Evolutionary conservation across 1,140 invertebrate genomes (phyloP), one percentile per base, ranked within the genome.

Genomic region (Brachionus calyciflorus): DNA sequence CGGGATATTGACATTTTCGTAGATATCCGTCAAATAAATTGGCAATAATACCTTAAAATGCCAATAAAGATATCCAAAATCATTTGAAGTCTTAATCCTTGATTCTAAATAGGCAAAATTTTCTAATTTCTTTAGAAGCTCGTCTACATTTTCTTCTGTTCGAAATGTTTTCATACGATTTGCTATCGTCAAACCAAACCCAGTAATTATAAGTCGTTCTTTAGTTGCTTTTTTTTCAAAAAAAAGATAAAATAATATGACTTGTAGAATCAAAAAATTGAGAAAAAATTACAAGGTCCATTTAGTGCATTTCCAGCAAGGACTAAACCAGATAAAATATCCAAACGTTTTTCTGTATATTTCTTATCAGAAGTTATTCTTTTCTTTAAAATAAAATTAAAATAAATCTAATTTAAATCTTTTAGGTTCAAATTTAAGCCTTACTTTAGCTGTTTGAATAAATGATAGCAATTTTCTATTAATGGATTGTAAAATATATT

Each of bases 1-100:
- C 55, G 88, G 83, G 84, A 91, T 88, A 44, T 87, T 83, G 77
- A 89, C 87, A 78, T 86, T 87, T 65, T 88, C 87, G 81, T 89
- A 89, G 46, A 91, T 82, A 80, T 90, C 88, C 78, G 89, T 86
- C 80, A 93, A 89, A 85, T 93, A 93, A 30, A 91, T 88, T 5
- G 90, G 89, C 44, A 92, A 85, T 57, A 93, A 87, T 77, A 90
- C 89, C 80, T 90, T 87, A 55, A 76, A 76, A 86, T 93, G 91
- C 89, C 91, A 92, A 82, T 91, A 91, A n/a, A 93, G 82, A 84
- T 91, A 91, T 44, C 89, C 90, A 79, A 90, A 90, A 82, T 92
- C 88, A 81, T 89, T 90, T 21, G 89, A 87, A 76, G 84, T 81
- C 44, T 88, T 82, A 69, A 92, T 68, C 53, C 86, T 86, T 46